Base-by-base conservation (phyloP, 2,888 invertebrate genomes). In the Chironomus riparius region DNA sequence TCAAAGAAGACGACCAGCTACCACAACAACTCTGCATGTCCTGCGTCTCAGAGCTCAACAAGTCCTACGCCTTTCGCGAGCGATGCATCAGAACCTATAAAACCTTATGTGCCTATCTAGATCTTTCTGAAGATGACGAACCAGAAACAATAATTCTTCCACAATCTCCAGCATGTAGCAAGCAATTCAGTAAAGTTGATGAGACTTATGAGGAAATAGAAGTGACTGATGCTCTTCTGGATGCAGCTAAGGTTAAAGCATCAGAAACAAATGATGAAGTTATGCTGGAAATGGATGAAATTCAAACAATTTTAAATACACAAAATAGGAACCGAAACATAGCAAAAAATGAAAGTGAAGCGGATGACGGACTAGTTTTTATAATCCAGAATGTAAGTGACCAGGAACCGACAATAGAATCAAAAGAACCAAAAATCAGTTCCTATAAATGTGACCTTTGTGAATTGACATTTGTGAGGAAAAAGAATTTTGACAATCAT, bases 401-500 rank as follows among this genome's bases (percentile, higher is more conserved):
- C 15, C 62, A 62, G 21, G 70, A 70, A 3, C 10, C 65, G 5
- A 21, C 21, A 22, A 61, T 47, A 4, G 24, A 56, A 4, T 10
- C 15, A 48, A 69, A 69, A 50, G 1, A 7, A 50, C 15, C 21
- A 70, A 28, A 48, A 65, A 3, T 12, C 4, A 68, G 3, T 10
- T 86, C 85, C 0, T 85, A 83, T 47, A 81, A 81, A 12, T 88
- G 88, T 77, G 81, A 84, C 0, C 79, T 84, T n/a, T 84, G 84
- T 70, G 79, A 81, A 2, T 80, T 82, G 28, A 87, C 88, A 24
- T 89, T 89, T 77, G 86, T 86, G n/a, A 86, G 87, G 47, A 83
- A 85, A 77, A 86, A 86, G 0, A 86, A 86, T 78, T 81, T 88
- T 69, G 85, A 86, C 6, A 87, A 86, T 12, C 88, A 89, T 77